These are phyloP conservation scores for Cyanoderma ruficeps DNA, from an alignment of 2,113 vertebrate species.

Conservation along the genomic window DNA sequence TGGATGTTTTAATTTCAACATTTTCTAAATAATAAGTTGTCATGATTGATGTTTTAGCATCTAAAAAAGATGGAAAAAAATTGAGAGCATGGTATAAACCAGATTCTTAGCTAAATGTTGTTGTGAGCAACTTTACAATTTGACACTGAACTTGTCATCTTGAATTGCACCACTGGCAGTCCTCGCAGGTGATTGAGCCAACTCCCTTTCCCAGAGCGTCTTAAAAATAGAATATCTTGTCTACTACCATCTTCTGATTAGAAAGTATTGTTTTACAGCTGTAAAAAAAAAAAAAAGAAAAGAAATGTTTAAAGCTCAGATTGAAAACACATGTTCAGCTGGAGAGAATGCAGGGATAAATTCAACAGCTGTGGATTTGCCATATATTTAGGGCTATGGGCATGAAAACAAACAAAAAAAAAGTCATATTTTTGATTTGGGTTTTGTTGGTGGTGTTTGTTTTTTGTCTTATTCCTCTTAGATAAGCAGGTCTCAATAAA, in stretches of 20 bases:
- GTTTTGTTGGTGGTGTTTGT: not conserved
- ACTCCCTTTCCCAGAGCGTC: not conserved
- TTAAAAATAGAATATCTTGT: not conserved
- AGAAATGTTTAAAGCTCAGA: not conserved
- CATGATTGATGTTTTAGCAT: not conserved
- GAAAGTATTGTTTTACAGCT: not conserved
- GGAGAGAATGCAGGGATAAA: not conserved
- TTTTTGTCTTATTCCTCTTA: not conserved
- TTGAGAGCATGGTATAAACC: fast-evolving
- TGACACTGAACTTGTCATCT: not conserved
- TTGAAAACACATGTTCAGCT: not conserved
- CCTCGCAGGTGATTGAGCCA: not conserved
- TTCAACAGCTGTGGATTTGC: not conserved
- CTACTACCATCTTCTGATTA: not conserved
- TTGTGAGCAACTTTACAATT: not conserved
- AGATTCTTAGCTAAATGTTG: not conserved
- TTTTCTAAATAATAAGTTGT: not conserved
- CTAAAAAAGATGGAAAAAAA: not conserved
- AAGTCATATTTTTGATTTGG: not conserved
- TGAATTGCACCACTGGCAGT: not conserved
- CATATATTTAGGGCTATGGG: not conserved
- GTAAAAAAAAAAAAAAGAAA: not conserved
- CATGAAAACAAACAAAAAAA: not conserved
- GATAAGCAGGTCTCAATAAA: not conserved
- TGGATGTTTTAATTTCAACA: not conserved